These are phyloP conservation scores for Eueides isabella DNA, from an alignment of 1,140 invertebrate species.

Conservation along the genomic window DNA sequence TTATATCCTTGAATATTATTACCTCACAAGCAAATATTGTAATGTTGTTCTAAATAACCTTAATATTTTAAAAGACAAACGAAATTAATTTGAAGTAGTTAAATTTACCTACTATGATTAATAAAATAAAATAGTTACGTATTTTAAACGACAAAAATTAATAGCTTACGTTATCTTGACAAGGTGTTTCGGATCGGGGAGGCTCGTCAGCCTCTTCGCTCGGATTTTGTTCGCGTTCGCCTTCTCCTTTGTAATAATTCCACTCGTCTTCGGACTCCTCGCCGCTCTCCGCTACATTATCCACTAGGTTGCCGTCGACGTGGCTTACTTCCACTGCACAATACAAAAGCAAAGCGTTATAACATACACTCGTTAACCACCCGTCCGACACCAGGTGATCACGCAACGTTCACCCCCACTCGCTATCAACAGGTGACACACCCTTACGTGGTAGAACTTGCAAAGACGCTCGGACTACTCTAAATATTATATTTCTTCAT, in stretches of 20 bases:
- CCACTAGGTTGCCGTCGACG: conserved; percentile 80
- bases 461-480: background rate
- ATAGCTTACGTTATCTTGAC: conserved; percentile 74
- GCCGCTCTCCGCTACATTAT: conserved; percentile 89
- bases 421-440: conserved; percentile 77
- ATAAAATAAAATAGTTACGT: background rate
- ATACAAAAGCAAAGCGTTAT: conserved; percentile 52
- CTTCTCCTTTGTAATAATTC: conserved; percentile 87
- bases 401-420: conserved; percentile 46
- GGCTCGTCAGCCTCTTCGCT: conserved; percentile 70
- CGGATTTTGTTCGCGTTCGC: conserved; percentile 70
- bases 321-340: conserved; percentile 72
- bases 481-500: conserved; percentile 8
- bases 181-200: conserved; percentile 74
- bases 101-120: background rate
- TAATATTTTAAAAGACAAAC: background rate
- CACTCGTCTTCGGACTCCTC: conserved; percentile 91
- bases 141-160: background rate
- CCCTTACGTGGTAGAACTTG: conserved; percentile 54
- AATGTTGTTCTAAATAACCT: background rate
- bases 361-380: conserved; percentile 22
- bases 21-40: background rate
- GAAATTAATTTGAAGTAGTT: background rate
- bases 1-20: too few species aligned
- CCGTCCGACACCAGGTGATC: conserved; percentile 52